Percentiles rank a stretch among this genome's conserved stretches.
Conservation (phyloP, 37 sponge, comb jelly and placozoan species). For the Halichondria panicea region DNA sequence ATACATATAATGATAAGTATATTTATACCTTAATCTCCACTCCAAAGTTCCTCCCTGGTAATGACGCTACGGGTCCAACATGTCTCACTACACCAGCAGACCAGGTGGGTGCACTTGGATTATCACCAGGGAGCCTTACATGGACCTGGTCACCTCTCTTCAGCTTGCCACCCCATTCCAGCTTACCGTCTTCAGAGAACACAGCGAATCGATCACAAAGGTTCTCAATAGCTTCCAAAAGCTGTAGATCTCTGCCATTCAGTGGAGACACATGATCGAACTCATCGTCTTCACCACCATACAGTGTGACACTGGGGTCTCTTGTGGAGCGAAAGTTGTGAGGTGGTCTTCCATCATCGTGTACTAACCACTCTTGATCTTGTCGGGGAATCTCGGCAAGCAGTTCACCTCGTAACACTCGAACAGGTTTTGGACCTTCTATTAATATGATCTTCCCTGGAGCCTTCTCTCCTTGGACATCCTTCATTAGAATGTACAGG, state of each 20-base stretch:
- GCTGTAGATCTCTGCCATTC: neutral
- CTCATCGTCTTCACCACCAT: neutral
- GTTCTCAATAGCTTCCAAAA: slow-evolving; percentile 21
- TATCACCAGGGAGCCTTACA: slow-evolving; percentile 11
- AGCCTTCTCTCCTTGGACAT: slow-evolving; percentile 14
- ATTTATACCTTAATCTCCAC: slow-evolving; percentile 62
- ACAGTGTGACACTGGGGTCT: slow-evolving; percentile 21
- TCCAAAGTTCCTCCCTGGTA: slow-evolving; percentile 60
- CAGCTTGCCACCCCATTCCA: slow-evolving; percentile 29
- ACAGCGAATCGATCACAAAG: neutral
- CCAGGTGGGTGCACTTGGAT: neutral
- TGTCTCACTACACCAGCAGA: slow-evolving; percentile 27
- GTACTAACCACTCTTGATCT: neutral
- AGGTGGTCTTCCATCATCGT: slow-evolving; percentile 1
- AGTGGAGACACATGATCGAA: slow-evolving; percentile 49
- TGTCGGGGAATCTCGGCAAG: neutral
- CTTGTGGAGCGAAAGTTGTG: slow-evolving; percentile 7
- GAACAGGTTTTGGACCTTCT: too few relatives aligned
- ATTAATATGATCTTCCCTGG: neutral
- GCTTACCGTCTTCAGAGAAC: neutral
- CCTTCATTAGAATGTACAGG: slow-evolving; percentile 19
- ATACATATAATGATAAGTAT: neutral
- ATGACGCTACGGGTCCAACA: slow-evolving; percentile 18
- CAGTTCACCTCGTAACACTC: slow-evolving; percentile 30
- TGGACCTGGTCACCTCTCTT: slow-evolving; percentile 28